phyloP scores from a whole-genome alignment of 2,888 invertebrate genomes.

The Tolmerus cingulatus region DNA sequence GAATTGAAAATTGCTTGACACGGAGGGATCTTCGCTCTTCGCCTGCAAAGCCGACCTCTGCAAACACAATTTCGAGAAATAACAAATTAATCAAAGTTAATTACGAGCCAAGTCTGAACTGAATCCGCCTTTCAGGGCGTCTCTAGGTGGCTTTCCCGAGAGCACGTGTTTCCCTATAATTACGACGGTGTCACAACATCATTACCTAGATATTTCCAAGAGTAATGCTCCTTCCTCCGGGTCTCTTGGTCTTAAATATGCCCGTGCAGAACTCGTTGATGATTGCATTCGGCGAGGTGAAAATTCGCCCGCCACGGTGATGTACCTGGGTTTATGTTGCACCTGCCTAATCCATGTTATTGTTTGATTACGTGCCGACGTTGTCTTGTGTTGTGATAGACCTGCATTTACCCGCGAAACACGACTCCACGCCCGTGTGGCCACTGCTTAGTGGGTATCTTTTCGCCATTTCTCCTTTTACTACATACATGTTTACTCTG shows the following conservation, averaged over 20 bases:
- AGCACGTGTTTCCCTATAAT: slow-evolving; percentile 19
- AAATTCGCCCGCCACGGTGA: background rate
- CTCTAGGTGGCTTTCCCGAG: background rate
- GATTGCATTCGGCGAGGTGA: background rate
- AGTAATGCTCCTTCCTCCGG: background rate
- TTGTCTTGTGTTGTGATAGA: background rate
- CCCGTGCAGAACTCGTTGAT: background rate
- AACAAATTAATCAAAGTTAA: slow-evolving; percentile 9
- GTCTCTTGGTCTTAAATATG: background rate
- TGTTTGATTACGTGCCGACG: slow-evolving; percentile 1
- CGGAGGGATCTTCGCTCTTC: background rate
- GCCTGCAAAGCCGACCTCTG: background rate
- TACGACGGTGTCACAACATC: background rate
- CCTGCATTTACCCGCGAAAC: background rate
- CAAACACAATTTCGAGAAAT: background rate
- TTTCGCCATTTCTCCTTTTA: background rate
- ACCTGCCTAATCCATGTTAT: slow-evolving; percentile 8
- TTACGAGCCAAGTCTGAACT: background rate
- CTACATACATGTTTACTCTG: background rate
- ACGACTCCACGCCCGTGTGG: background rate
- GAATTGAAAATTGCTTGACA: background rate
- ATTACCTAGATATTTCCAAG: slow-evolving; percentile 13
- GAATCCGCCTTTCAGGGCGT: background rate
- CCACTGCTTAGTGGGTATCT: background rate
- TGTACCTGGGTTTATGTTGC: background rate